Evolutionary conservation across 2,888 invertebrate species (phyloP).

Genomic region (Slavum lentiscoides): DNA sequence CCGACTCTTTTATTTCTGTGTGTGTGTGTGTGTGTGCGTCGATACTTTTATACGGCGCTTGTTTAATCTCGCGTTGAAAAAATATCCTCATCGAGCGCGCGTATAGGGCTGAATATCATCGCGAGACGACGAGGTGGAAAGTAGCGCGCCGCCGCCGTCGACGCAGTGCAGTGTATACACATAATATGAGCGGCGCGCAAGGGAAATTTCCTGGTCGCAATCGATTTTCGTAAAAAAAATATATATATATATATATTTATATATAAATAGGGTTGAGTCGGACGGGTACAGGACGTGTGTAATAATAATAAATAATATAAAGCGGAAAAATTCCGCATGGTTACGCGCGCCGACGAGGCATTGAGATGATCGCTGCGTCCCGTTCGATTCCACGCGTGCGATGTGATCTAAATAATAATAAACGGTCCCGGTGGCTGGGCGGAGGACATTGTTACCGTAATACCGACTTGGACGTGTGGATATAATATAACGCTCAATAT

Average conservation of each 20-base stretch:
- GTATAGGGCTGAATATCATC: too few species aligned
- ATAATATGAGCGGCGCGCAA: not conserved
- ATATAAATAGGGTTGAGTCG: not conserved
- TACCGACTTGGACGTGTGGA: constrained; percentile 12
- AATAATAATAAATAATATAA: constrained; percentile 44
- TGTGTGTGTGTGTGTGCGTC: too few species aligned
- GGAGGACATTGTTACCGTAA: constrained; percentile 28
- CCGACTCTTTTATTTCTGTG: too few species aligned
- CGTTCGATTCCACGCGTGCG: constrained; percentile 34
- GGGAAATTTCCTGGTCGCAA: constrained; percentile 16
- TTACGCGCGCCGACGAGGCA: constrained; percentile 36
- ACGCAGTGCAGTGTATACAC: too few species aligned
- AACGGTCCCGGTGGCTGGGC: not conserved
- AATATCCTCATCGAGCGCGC: constrained; percentile 24
- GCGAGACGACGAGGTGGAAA: too few species aligned
- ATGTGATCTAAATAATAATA: constrained; percentile 47
- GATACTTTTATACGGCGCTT: not conserved
- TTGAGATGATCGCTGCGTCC: constrained; percentile 26
- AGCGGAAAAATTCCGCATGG: constrained; percentile 48
- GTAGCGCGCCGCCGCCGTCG: too few species aligned
- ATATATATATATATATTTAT: not conserved
- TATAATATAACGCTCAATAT: too few species aligned
- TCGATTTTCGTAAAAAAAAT: constrained; percentile 15
- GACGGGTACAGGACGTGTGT: constrained; percentile 20
- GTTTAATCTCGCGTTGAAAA: constrained; percentile 50